A percentile compares a stretch with the other conserved stretches of the same genome.
phyloP scores from a whole-genome alignment of 2,797 vertebrate species.

The Spinus olivaceus region DNA sequence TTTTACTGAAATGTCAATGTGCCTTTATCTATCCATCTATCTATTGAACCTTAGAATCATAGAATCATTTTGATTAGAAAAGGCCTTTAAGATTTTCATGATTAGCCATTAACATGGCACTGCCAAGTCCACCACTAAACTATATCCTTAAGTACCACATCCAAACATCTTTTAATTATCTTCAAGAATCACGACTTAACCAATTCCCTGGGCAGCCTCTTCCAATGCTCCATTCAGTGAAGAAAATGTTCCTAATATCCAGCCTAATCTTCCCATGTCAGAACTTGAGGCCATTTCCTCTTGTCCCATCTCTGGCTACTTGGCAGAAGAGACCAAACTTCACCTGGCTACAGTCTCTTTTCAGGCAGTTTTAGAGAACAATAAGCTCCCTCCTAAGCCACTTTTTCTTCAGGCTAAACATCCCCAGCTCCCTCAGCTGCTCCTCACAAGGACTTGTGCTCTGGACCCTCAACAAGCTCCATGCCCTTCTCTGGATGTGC shows the following conservation, averaged over 20 bases:
- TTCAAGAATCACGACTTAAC: background rate
- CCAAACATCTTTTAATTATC: background rate
- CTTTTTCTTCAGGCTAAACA: background rate
- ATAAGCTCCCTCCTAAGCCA: fast-evolving
- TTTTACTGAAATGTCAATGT: background rate
- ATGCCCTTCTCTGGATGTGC: background rate
- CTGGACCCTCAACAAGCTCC: background rate
- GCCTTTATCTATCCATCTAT: background rate
- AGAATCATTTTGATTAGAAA: background rate
- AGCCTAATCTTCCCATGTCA: background rate
- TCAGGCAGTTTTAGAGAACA: background rate
- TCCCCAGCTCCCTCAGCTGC: background rate
- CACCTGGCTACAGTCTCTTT: background rate
- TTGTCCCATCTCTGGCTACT: background rate
- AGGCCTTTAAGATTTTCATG: background rate
- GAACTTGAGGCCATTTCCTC: background rate
- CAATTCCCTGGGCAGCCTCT: background rate
- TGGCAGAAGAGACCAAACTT: background rate
- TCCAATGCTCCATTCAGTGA: background rate
- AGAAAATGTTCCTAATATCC: background rate
- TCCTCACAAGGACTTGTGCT: background rate
- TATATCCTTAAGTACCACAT: background rate
- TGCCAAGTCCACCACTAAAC: background rate
- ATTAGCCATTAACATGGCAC: background rate
- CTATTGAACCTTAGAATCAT: background rate